Base-by-base conservation (phyloP, 2,113 vertebrate species). In the Alligator sinensis region DNA sequence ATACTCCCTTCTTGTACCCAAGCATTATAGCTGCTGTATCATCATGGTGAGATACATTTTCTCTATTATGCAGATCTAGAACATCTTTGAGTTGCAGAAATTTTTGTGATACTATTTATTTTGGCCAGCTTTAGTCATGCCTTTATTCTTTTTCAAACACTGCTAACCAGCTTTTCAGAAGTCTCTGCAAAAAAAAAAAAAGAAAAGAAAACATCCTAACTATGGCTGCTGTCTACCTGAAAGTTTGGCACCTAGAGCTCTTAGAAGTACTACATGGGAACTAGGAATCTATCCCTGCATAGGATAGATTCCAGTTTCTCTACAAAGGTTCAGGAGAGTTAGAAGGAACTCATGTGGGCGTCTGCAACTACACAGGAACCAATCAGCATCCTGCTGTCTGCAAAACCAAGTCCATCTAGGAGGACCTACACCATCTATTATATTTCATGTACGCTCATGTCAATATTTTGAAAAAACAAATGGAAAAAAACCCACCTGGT, bases 41-140 rank as follows among this genome's bases (percentile, higher is more conserved):
- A 59, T 11, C 19, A 16, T 61, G n/a, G 21, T 0, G 25, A 22
- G 9, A 4, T 16, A 47, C 5, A 75, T 4, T 0, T 11, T 76
- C 28, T 18, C 6, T 6, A 9, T 1, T 12, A 3, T 4, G 28
- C 24, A 27, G 22, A 82, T 34, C 21, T 28, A 9, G 17, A 79
- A 28, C 4, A 59, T 9, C 78, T 91, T 30, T 25, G 28, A 70
- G 27, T 47, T 47, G 47, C 8, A 47, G 47, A 47, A 47, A 7
- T 47, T 47, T 47, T 47, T 47, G 47, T 47, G 47, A 47, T 47
- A 47, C 47, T 47, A 47, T 47, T 47, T 47, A 47, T 47, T 47
- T 47, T 47, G 47, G 47, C 47, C 47, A 47, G 47, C 47, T 47
- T 47, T 47, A 70, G 34, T 47, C 34, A 34, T 9, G 9, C 17